These are phyloP conservation scores for Leptarthrus brevirostris DNA, from an alignment of 2,888 invertebrate species.

Conservation along the genomic window DNA sequence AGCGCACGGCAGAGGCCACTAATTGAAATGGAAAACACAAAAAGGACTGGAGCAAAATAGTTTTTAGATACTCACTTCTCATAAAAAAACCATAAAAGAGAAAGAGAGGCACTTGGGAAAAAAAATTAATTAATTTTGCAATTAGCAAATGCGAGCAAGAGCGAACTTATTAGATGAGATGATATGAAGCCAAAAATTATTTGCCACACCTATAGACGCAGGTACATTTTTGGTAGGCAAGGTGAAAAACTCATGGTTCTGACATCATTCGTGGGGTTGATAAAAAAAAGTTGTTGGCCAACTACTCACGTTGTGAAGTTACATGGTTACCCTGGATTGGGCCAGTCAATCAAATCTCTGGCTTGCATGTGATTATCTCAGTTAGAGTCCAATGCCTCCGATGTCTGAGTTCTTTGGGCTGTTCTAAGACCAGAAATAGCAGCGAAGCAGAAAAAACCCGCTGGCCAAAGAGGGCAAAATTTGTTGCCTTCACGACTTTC, in stretches of 20 bases:
- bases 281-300: constrained; percentile 29
- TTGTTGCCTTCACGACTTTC: constrained; percentile 46
- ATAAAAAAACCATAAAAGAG: not conserved
- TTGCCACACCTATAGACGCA: constrained; percentile 14
- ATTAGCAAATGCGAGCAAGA: constrained; percentile 4
- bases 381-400: constrained; percentile 45
- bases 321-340: constrained; percentile 19
- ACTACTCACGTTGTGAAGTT: constrained; percentile 24
- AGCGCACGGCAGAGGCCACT: not conserved
- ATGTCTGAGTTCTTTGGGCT: constrained; percentile 2
- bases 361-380: constrained; percentile 47
- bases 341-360: constrained; percentile 42
- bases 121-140: constrained; percentile 45
- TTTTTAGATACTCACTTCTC: not conserved
- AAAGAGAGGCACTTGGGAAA: not conserved
- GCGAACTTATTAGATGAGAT: constrained; percentile 11
- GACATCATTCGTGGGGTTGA: constrained; percentile 23
- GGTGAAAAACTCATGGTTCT: constrained; percentile 19
- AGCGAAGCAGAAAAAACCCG: constrained; percentile 27
- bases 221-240: not conserved
- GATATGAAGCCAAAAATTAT: constrained; percentile 28
- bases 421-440: constrained; percentile 19
- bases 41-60: not conserved
- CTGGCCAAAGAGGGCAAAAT: constrained; percentile 46
- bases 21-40: constrained; percentile 42